Evolutionary conservation across 2,888 invertebrate genomes (phyloP), one percentile per base, ranked within the genome.

Genomic region (Imbricaverruca yamaguchii): DNA sequence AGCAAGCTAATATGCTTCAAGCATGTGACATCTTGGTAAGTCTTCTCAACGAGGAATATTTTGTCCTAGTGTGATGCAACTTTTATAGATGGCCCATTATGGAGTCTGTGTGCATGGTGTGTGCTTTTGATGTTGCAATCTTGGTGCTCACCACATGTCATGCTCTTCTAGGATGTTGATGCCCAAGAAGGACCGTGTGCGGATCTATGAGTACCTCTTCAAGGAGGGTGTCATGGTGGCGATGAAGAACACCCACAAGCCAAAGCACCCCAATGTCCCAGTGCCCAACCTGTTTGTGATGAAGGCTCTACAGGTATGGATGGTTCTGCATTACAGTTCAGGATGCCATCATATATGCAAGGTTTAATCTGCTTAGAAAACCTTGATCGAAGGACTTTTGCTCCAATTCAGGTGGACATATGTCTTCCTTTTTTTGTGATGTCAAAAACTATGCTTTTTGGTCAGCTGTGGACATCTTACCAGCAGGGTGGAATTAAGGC

Each of bases 221-320:
- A 97, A 97, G 88, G 98, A 99, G 90, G 99, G 99, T 88, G 99
- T 99, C 84, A 94, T 98, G 92, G 98, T 99, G 86, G 99, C 99
- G 15, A 97, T 97, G 89, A 98, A 99, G 87, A 98, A 99, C 89
- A 95, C 95, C 89, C 95, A 97, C 90, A 94, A 95, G 81, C 94
- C 97, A n/a, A 96, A 96, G 89, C 99, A 99, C 88, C 96, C 98
- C 11, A 96, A 98, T 87, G 89, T 99, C 85, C 95, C 96, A 11
- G 96, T 99, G 86, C 96, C 97, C 84, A 99, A 99, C 89, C 92
- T 99, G 84, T 95, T 99, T 90, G 84, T 84, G 15, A 84, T 84
- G 80, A 84, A 84, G 80, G 83, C 84, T 21, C 80, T 84, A 8
- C 83, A 82, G 80, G 83, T 84, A 61, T 79, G 82, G 21, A 39